Evolutionary conservation across 2,797 vertebrate genomes (phyloP), one percentile per base, ranked within the genome.

Genomic region (Rhabdomys pumilio): DNA sequence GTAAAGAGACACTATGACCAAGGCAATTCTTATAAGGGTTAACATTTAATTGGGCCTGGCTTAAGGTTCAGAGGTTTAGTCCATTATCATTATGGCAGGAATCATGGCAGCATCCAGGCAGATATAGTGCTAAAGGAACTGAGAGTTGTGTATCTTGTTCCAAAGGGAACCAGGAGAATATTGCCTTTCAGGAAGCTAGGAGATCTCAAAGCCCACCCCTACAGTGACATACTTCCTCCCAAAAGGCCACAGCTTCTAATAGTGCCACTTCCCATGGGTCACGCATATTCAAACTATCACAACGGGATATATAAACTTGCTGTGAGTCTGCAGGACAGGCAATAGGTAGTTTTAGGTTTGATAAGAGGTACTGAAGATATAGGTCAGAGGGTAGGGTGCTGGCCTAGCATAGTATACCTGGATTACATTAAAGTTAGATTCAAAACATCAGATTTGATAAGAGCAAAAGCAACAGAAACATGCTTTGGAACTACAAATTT

Each of bases 381-480:
- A 84, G 17, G 11, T 85, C 83, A 63, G 57, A 63, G 38, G 59
- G 41, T 84, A 65, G 14, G 38, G 63, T 85, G 41, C 63, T 85
- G 63, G 17, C 29, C 29, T 50, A 47, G 13, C 44, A 67, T 24
- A 67, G 19, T 50, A 44, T 31, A 85, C 22, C 10, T 34, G 61
- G 22, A 67, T 29, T 67, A 67, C 11, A 50, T n/a, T 65, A 63
- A 55, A 65, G 38, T 59, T 19, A 13, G 41, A 47, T 5, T 65
- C 41, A 85, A 85, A 85, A n/a, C 83, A 50, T 22, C n/a, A 83
- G 22, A 76, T 75, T 65, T 80, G 87, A 53, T 26, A 92, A 55
- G 44, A 47, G 19, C 67, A 81, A 88, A 80, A 44, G 34, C 80
- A 93, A 22, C 50, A 94, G 79, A 96, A 93, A 80, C 20, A 50